Conservation (phyloP, 35 echinoderm and acorn worm genomes). For the Chiridota heheva region DNA sequence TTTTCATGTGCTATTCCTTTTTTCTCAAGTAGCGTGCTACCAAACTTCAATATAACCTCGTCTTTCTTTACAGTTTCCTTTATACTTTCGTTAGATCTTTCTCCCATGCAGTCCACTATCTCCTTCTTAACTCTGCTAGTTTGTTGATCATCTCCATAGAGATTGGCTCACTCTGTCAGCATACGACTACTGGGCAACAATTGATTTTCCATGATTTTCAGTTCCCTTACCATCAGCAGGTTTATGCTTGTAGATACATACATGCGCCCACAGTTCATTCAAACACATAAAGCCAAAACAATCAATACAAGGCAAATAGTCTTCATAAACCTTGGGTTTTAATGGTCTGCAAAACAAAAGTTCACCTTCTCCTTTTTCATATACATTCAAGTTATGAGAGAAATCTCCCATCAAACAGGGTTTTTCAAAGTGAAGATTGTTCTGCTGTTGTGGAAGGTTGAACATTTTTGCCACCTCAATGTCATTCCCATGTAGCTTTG, state of each 20-base stretch:
- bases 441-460: not conserved
- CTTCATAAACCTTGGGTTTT: constrained; percentile 4
- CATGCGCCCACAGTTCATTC: constrained; percentile 12
- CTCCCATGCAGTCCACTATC: not conserved
- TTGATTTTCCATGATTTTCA: constrained; percentile 22
- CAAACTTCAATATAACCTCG: constrained; percentile 18
- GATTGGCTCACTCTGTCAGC: not conserved
- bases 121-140: not conserved
- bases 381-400: constrained; percentile 23
- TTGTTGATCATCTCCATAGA: not conserved
- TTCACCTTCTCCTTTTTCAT: constrained; percentile 22
- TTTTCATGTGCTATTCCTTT: not conserved
- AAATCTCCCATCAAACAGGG: constrained; percentile 15
- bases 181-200: constrained; percentile 11
- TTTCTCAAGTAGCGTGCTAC: not conserved
- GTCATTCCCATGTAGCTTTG: not conserved
- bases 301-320: constrained; percentile 31
- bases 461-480: constrained; percentile 25
- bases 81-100: not conserved
- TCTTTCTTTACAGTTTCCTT: constrained; percentile 4
- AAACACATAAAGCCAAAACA: constrained; percentile 26
- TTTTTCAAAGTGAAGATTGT: constrained; percentile 13
- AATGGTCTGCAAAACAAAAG: constrained; percentile 10
- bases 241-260: constrained; percentile 23
- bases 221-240: not conserved